Conservation (phyloP, 2,797 vertebrate species). For the Perodicticus potto region DNA sequence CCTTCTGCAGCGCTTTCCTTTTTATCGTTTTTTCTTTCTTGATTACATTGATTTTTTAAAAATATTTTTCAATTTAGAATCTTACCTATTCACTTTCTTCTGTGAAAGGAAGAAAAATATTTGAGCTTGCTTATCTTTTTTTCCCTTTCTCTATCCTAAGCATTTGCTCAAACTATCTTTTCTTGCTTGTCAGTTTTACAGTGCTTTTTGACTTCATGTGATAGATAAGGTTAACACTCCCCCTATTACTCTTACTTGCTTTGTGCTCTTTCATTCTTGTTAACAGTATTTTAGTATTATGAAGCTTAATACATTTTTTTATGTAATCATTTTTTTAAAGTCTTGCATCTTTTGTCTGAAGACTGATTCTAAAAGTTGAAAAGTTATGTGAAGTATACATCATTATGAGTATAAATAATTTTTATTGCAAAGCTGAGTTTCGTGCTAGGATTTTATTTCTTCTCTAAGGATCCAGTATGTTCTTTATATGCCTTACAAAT, state of each 20-base stretch:
- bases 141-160: neutral
- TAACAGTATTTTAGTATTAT: neutral
- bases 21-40: neutral
- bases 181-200: neutral
- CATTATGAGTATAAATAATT: neutral
- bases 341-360: slow-evolving; percentile 34
- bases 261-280: neutral
- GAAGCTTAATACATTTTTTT: neutral
- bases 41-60: too few relatives aligned
- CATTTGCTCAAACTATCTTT: neutral
- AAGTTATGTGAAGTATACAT: neutral
- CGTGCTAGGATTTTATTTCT: slow-evolving; percentile 12
- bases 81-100: neutral
- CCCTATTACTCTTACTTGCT: neutral
- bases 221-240: neutral
- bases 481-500: neutral
- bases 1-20: neutral
- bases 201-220: neutral
- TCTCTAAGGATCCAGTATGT: neutral
- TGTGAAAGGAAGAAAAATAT: slow-evolving; percentile 22
- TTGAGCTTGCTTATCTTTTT: neutral
- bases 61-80: too few relatives aligned
- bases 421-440: neutral
- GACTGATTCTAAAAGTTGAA: slow-evolving; percentile 46
- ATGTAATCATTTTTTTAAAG: neutral